A percentile compares a stretch with the other conserved stretches of the same genome.
phyloP scores from a whole-genome alignment of 2,113 vertebrate species.

The Pao palembangensis region DNA sequence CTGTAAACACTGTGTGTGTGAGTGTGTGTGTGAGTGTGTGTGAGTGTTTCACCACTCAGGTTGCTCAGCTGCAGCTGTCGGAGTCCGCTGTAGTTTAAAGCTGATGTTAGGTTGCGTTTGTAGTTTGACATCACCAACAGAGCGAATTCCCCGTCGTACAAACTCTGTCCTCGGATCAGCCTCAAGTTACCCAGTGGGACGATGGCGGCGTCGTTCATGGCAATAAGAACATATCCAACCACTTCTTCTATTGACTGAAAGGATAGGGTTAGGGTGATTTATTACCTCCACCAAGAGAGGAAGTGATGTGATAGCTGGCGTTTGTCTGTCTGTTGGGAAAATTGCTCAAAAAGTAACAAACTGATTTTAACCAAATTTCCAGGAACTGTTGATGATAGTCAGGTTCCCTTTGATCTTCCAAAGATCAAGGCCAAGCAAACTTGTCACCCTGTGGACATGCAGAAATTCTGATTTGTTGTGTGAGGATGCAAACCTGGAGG shows the following conservation, averaged over 20 bases:
- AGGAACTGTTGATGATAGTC: too few species aligned
- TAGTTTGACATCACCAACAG: conserved; percentile 86
- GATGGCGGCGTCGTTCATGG: conserved; percentile 78
- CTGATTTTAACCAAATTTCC: too few species aligned
- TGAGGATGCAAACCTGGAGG: conserved; percentile 76
- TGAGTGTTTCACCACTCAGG: conserved; percentile 76
- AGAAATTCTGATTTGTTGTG: too few species aligned
- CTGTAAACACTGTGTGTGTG: neutral
- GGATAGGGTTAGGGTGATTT: neutral
- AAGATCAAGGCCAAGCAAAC: too few species aligned
- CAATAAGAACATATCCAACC: conserved; percentile 88
- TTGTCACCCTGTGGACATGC: too few species aligned
- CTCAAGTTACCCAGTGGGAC: conserved; percentile 84
- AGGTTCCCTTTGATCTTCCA: too few species aligned
- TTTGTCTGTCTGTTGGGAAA: too few species aligned
- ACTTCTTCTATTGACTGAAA: conserved; percentile 89
- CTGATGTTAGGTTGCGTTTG: conserved; percentile 47
- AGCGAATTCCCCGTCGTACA: conserved; percentile 78
- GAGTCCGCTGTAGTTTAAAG: conserved; percentile 72
- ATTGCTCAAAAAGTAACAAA: too few species aligned
- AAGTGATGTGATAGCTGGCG: too few species aligned
- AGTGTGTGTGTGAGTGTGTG: neutral
- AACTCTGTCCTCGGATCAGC: conserved; percentile 87
- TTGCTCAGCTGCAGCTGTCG: conserved; percentile 78
- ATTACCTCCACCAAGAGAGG: too few species aligned